Percentiles rank a stretch among this genome's conserved stretches.
These are phyloP conservation scores for Phataginus tetradactyla DNA, from an alignment of 2,797 vertebrate genomes.

Conservation along the genomic window DNA sequence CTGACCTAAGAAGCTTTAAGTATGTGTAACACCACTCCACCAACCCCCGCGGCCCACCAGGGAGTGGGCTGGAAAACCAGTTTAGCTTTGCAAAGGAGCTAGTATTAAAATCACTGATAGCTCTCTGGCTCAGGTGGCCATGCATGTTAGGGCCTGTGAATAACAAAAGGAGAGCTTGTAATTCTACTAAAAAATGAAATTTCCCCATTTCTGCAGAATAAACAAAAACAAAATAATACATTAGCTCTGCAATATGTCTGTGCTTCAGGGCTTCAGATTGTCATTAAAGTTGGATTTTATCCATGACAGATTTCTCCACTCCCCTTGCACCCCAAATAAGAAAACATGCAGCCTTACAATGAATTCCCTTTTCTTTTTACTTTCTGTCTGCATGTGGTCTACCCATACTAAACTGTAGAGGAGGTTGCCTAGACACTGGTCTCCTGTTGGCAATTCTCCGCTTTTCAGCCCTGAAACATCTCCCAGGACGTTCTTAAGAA, in stretches of 20 bases:
- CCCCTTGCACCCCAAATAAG: constrained; percentile 71
- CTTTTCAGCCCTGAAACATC: constrained; percentile 21
- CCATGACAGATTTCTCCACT: constrained; percentile 81
- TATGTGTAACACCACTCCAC: constrained; percentile 76
- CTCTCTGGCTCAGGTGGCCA: constrained; percentile 77
- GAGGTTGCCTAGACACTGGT: constrained; percentile 72
- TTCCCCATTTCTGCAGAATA: constrained; percentile 87
- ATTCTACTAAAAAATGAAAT: constrained; percentile 86
- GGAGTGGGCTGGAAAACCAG: constrained; percentile 85
- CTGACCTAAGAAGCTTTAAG: constrained; percentile 83
- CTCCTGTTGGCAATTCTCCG: constrained; percentile 61
- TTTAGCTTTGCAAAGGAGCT: constrained; percentile 85
- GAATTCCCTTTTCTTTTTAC: constrained; percentile 75
- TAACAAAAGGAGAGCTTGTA: constrained; percentile 80
- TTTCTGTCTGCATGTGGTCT: constrained; percentile 80
- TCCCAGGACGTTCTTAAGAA: constrained; percentile 18
- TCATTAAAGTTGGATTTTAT: constrained; percentile 86
- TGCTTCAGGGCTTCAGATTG: constrained; percentile 76
- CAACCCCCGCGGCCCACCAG: constrained; percentile 79
- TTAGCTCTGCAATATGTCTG: constrained; percentile 85
- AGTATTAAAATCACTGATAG: constrained; percentile 79
- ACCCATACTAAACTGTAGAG: constrained; percentile 57
- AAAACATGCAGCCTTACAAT: constrained; percentile 74
- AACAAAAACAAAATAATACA: constrained; percentile 88
- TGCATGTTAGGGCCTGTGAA: constrained; percentile 82